A percentile compares a stretch with the other conserved stretches of the same genome.
phyloP scores from a whole-genome alignment of 30 jellyfish, hydroid and myxozoan species.

The Catostylus mosaicus region DNA sequence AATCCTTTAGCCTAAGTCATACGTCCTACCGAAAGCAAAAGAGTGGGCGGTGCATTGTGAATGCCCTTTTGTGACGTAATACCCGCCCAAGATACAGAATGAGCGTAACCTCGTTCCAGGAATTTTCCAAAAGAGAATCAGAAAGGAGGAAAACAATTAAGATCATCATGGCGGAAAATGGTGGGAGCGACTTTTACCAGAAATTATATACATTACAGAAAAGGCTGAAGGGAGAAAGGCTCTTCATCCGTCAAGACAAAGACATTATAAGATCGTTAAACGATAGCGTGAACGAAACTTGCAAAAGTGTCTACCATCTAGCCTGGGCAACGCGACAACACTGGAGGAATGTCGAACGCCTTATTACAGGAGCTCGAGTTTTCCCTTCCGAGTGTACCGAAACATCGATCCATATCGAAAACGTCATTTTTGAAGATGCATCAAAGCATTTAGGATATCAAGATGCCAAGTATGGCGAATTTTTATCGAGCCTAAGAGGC shows the following conservation, averaged over 20 bases:
- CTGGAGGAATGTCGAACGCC: constrained; percentile 92
- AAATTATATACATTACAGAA: constrained; percentile 60
- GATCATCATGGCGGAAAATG: constrained; percentile 43
- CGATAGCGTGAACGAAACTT: constrained; percentile 60
- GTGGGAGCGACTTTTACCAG: constrained; percentile 34
- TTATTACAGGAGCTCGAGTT: constrained; percentile 69
- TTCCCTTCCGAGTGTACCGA: constrained; percentile 92
- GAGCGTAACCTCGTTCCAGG: constrained; percentile 3
- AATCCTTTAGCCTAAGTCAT: too few relatives aligned
- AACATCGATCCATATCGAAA: constrained; percentile 76
- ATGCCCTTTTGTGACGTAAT: neutral
- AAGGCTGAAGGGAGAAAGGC: constrained; percentile 84
- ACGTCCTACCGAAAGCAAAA: too few relatives aligned
- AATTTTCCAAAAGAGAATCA: neutral
- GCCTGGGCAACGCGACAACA: constrained; percentile 94
- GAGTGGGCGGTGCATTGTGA: too few relatives aligned
- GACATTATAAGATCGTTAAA: constrained; percentile 80
- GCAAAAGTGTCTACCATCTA: constrained; percentile 76
- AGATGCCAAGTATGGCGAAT: constrained; percentile 91
- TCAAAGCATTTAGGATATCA: constrained; percentile 77
- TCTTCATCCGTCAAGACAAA: constrained; percentile 81
- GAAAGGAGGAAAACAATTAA: constrained; percentile 16
- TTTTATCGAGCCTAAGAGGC: constrained; percentile 56
- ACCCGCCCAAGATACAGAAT: neutral
- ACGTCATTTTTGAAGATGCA: constrained; percentile 84